phyloP scores from a whole-genome alignment of 2,797 vertebrate species.

The Vespertilio murinus region DNA sequence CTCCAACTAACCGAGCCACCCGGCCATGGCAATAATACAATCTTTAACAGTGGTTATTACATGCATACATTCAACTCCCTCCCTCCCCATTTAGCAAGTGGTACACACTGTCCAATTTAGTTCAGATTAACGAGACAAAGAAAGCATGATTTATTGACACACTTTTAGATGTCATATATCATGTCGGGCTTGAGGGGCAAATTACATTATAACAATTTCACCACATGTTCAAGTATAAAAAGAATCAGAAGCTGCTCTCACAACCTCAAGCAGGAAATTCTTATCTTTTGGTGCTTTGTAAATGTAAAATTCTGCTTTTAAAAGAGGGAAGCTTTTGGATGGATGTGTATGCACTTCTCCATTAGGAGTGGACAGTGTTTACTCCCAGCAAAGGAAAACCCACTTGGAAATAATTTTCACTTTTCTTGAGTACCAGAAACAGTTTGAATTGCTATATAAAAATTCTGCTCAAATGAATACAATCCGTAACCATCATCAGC shows the following conservation, averaged over 20 bases:
- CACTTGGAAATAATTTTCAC: constrained; percentile 4
- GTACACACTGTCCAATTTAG: neutral
- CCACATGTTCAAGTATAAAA: constrained; percentile 18
- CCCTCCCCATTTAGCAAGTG: neutral
- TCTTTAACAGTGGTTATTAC: neutral
- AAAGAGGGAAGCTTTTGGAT: neutral
- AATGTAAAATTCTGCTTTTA: constrained; percentile 41
- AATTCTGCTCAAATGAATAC: constrained; percentile 10
- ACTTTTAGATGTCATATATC: constrained; percentile 5
- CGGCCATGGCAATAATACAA: neutral
- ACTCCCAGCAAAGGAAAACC: constrained; percentile 28
- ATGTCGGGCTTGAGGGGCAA: neutral
- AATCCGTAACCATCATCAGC: constrained; percentile 29
- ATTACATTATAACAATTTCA: neutral
- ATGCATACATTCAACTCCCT: neutral
- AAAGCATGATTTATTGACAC: neutral
- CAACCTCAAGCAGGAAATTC: constrained; percentile 5
- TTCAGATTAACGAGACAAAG: neutral
- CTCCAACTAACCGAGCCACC: neutral
- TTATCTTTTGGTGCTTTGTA: neutral
- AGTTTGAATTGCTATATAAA: constrained; percentile 56
- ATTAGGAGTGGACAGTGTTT: neutral
- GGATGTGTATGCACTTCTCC: neutral
- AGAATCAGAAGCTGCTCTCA: neutral
- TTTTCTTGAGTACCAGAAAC: constrained; percentile 38